These are phyloP conservation scores for Solea senegalensis DNA, from an alignment of 2,113 vertebrate species.

Conservation along the genomic window DNA sequence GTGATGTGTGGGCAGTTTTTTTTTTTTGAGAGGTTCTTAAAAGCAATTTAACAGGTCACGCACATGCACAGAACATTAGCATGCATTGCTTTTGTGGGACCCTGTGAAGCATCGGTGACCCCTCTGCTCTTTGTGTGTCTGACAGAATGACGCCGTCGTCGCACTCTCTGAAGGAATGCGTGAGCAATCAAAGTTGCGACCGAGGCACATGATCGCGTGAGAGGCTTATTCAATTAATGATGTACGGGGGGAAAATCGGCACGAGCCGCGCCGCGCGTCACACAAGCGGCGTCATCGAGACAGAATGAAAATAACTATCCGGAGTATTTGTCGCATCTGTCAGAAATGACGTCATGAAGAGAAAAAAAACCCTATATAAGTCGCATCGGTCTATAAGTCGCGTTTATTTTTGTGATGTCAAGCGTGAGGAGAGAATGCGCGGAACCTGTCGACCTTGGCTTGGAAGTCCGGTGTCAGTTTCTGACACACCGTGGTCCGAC, in stretches of 20 bases:
- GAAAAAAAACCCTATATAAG: too few species aligned
- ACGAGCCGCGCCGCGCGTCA: slow-evolving; percentile 29
- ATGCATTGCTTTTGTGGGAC: slow-evolving; percentile 7
- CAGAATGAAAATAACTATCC: neutral
- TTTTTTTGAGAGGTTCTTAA: neutral
- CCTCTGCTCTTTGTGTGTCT: slow-evolving; percentile 8
- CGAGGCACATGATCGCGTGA: slow-evolving; percentile 39
- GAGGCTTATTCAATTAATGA: slow-evolving; percentile 28
- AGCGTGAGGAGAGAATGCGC: too few species aligned
- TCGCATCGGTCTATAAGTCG: too few species aligned
- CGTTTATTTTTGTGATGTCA: too few species aligned
- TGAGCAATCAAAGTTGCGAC: slow-evolving; percentile 15
- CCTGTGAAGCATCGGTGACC: slow-evolving; percentile 41
- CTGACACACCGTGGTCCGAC: too few species aligned
- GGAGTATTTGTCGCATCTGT: too few species aligned
- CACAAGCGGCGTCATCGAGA: slow-evolving; percentile 9
- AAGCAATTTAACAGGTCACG: slow-evolving; percentile 72
- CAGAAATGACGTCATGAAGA: too few species aligned
- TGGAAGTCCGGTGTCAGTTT: too few species aligned
- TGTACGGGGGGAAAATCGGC: slow-evolving; percentile 33
- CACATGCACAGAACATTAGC: slow-evolving; percentile 29
- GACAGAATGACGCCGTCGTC: slow-evolving; percentile 6
- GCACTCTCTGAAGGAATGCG: slow-evolving; percentile 12
- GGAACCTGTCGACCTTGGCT: too few species aligned
- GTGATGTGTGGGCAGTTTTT: neutral